A percentile compares a stretch with the other conserved stretches of the same genome.
Evolutionary conservation across 1,140 invertebrate genomes (phyloP).

Genomic region (Drosophila persimilis): DNA sequence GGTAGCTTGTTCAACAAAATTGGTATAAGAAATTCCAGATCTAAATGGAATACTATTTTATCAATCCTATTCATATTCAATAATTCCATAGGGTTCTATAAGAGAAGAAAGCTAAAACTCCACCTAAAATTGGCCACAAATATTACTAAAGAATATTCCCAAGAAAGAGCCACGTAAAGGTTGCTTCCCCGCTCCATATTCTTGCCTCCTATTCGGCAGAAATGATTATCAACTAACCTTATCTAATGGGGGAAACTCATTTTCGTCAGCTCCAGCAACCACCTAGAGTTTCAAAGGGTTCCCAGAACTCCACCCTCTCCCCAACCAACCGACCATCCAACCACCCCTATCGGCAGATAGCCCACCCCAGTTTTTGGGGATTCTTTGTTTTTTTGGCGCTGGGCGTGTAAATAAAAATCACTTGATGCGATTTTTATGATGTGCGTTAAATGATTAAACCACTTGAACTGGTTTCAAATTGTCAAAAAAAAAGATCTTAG

Average conservation of each 20-base stretch:
- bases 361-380: conserved; percentile 13
- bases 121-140: too few species aligned
- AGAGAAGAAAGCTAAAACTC: too few species aligned
- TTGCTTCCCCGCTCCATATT: too few species aligned
- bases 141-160: too few species aligned
- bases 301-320: not conserved
- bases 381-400: conserved; percentile 46
- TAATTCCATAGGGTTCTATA: too few species aligned
- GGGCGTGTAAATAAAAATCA: conserved; percentile 76
- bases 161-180: too few species aligned
- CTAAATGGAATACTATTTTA: too few species aligned
- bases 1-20: too few species aligned
- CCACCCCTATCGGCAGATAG: not conserved
- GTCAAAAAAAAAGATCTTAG: conserved; percentile 45
- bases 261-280: conserved; percentile 13
- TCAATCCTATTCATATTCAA: too few species aligned
- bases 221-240: conserved; percentile 33
- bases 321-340: not conserved
- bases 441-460: conserved; percentile 81
- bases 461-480: conserved; percentile 81
- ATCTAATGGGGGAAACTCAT: conserved; percentile 28
- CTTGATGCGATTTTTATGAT: conserved; percentile 81
- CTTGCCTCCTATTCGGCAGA: not conserved
- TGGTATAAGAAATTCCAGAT: too few species aligned
- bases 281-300: conserved; percentile 67